Evolutionary conservation across 2,888 invertebrate genomes (phyloP).

Genomic region (Ophonus ardosiacus): DNA sequence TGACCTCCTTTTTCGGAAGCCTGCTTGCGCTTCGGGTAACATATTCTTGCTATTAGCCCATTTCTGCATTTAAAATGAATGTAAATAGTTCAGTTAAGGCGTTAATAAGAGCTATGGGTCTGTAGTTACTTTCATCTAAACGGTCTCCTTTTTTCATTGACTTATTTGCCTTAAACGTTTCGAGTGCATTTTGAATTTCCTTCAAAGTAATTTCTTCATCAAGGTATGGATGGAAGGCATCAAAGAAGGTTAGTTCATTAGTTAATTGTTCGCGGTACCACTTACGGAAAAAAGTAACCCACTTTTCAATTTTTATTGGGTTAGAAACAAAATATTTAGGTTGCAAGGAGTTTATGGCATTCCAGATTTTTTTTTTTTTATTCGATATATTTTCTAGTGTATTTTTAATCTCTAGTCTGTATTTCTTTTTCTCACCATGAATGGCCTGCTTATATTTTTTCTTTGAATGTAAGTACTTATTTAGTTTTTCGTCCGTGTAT

Average conservation of each 20-base stretch:
- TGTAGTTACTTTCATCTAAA: slow-evolving; percentile 4
- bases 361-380: too few relatives aligned
- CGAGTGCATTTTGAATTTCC: background rate
- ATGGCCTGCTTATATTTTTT: background rate
- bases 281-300: background rate
- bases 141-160: background rate
- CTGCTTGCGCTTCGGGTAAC: slow-evolving; percentile 8
- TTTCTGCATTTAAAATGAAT: slow-evolving; percentile 11
- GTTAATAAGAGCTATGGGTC: slow-evolving; percentile 41
- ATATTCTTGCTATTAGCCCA: slow-evolving; percentile 12
- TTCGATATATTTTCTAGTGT: background rate
- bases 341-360: too few relatives aligned
- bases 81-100: slow-evolving; percentile 27
- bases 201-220: background rate
- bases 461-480: background rate
- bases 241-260: background rate
- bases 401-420: background rate
- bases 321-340: too few relatives aligned
- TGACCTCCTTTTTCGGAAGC: too few relatives aligned
- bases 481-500: background rate
- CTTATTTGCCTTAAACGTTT: background rate
- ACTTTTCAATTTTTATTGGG: too few relatives aligned
- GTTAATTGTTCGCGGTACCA: background rate
- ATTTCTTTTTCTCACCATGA: background rate
- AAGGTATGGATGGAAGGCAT: background rate